These are phyloP conservation scores for Ophiodon elongatus DNA, from an alignment of 2,113 vertebrate genomes.

Conservation along the genomic window DNA sequence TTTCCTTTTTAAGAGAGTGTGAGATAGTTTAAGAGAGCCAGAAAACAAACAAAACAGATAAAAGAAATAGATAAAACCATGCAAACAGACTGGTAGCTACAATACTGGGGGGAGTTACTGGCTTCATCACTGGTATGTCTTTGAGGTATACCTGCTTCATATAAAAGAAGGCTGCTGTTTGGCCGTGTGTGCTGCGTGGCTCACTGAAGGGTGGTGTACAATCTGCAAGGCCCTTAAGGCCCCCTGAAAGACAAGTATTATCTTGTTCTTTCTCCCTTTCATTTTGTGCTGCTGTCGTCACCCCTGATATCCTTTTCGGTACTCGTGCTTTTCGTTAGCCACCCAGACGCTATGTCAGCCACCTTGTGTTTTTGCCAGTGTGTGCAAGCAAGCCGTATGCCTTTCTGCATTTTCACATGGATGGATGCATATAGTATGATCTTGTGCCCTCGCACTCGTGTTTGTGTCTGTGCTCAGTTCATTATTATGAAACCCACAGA, in stretches of 20 bases:
- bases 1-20: not conserved
- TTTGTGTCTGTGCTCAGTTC: constrained; percentile 11
- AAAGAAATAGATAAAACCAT: constrained; percentile 27
- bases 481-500: constrained; percentile 57
- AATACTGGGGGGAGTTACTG: not conserved
- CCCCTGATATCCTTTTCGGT: constrained; percentile 28
- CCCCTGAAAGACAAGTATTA: constrained; percentile 49
- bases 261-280: constrained; percentile 38
- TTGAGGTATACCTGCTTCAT: constrained; percentile 54
- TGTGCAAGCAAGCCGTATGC: constrained; percentile 19
- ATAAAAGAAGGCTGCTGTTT: constrained; percentile 43
- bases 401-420: constrained; percentile 21
- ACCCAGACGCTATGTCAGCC: constrained; percentile 52
- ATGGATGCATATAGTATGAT: constrained; percentile 23
- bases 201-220: constrained; percentile 22
- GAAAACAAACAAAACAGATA: constrained; percentile 8
- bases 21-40: not conserved
- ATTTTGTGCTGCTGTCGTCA: constrained; percentile 45
- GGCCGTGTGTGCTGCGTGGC: not conserved
- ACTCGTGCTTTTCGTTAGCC: constrained; percentile 6
- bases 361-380: not conserved
- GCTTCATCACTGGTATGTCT: constrained; percentile 51
- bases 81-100: constrained; percentile 2
- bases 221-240: constrained; percentile 38
- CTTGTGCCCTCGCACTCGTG: constrained; percentile 18